These are phyloP conservation scores for Lethrus apterus DNA, from an alignment of 1,140 invertebrate species.

Conservation along the genomic window DNA sequence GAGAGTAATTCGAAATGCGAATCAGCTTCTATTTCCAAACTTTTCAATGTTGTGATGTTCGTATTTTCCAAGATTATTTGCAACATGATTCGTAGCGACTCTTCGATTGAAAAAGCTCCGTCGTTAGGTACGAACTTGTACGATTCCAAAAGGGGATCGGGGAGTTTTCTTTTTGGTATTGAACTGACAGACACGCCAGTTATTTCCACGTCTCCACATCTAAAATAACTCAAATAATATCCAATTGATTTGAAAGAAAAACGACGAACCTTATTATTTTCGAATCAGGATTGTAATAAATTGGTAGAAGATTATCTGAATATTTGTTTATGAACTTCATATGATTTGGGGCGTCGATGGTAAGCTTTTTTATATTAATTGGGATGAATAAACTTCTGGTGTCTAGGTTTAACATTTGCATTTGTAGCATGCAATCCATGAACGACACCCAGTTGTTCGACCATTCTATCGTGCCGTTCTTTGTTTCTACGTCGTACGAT, in stretches of 20 bases:
- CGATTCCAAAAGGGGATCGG: slow-evolving; percentile 60
- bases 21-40: too few species aligned
- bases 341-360: too few species aligned
- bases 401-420: slow-evolving; percentile 68
- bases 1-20: slow-evolving; percentile 41
- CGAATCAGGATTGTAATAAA: slow-evolving; percentile 58
- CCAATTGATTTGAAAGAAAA: too few species aligned
- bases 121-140: too few species aligned
- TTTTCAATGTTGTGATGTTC: slow-evolving; percentile 56
- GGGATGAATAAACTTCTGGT: slow-evolving; percentile 72
- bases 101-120: slow-evolving; percentile 70
- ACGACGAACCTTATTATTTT: too few species aligned
- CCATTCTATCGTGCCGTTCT: slow-evolving; percentile 55
- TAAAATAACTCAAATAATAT: slow-evolving; percentile 3
- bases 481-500: slow-evolving; percentile 36
- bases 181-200: slow-evolving; percentile 66
- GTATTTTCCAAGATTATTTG: slow-evolving; percentile 74
- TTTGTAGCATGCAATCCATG: slow-evolving; percentile 88
- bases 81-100: slow-evolving; percentile 46
- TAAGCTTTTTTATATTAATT: slow-evolving; percentile 73
- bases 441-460: slow-evolving; percentile 83
- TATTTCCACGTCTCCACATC: slow-evolving; percentile 77
- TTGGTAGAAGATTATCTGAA: too few species aligned
- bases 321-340: too few species aligned
- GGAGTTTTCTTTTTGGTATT: slow-evolving; percentile 60